A percentile compares a stretch with the other conserved stretches of the same genome.
Evolutionary conservation across 2,113 vertebrate species (phyloP).

Genomic region (Hystrix cristata): DNA sequence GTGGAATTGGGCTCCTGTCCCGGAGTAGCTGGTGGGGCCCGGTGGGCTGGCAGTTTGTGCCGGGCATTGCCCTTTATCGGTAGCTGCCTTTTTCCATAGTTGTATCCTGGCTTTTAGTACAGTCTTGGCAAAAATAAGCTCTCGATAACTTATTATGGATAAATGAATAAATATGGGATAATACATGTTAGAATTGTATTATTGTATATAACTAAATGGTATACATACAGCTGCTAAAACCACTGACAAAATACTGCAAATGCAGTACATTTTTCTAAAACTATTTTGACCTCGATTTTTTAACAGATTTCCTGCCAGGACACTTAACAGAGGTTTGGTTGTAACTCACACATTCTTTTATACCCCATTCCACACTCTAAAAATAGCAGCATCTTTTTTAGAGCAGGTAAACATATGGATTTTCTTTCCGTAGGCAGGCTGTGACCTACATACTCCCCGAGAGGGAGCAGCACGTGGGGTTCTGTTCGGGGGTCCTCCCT

Average conservation of each 20-base stretch:
- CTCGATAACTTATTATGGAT: neutral
- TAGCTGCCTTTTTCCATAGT: neutral
- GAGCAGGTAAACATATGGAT: conserved; percentile 57
- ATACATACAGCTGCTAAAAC: neutral
- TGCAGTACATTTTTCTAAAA: conserved; percentile 7
- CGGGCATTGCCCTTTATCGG: neutral
- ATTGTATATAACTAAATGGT: neutral
- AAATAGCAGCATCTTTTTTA: conserved; percentile 59
- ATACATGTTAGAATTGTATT: neutral
- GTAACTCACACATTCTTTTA: conserved; percentile 56
- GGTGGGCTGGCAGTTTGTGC: neutral
- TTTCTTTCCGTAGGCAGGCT: neutral
- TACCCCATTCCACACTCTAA: conserved; percentile 49
- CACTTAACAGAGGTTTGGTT: neutral
- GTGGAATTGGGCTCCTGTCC: neutral
- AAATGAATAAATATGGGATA: neutral
- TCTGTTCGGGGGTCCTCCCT: neutral
- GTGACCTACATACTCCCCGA: conserved; percentile 57
- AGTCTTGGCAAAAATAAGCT: neutral
- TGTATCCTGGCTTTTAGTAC: neutral
- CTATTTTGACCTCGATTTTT: conserved; percentile 56
- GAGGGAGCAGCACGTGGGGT: neutral
- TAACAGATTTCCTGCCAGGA: neutral
- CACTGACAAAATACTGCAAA: neutral
- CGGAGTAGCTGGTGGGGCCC: too few species aligned